phyloP scores from a whole-genome alignment of 2,888 invertebrate species.

The Cryptophagus acutangulus region DNA sequence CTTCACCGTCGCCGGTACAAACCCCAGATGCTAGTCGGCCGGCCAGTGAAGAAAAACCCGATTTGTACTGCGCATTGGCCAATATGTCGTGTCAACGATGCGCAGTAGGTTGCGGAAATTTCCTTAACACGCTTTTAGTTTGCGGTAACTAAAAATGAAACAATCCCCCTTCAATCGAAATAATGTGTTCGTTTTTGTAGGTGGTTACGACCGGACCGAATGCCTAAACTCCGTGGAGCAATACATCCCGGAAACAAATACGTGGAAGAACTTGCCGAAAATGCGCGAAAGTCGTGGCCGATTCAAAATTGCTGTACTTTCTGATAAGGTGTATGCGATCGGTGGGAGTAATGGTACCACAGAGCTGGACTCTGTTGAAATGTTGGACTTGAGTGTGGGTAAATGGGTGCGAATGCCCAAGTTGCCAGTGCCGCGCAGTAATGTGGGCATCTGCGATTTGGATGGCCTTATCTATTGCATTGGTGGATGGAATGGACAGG shows the following conservation, averaged over 20 bases:
- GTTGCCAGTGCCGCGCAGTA: constrained; percentile 61
- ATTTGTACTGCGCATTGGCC: constrained; percentile 55
- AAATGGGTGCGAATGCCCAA: constrained; percentile 49
- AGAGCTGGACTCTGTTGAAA: constrained; percentile 71
- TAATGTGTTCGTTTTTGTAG: constrained; percentile 47
- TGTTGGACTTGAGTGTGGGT: constrained; percentile 51
- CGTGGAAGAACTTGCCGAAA: constrained; percentile 62
- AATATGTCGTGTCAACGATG: constrained; percentile 66
- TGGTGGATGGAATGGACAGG: constrained; percentile 73
- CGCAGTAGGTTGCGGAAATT: constrained; percentile 69
- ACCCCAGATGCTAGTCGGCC: constrained; percentile 44
- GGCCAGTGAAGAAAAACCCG: constrained; percentile 52
- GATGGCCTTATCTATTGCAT: constrained; percentile 66
- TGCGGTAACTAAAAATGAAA: constrained; percentile 69
- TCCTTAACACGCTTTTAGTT: constrained; percentile 66
- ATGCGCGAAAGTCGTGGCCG: constrained; percentile 75
- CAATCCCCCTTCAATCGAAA: constrained; percentile 2
- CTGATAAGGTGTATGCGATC: constrained; percentile 66
- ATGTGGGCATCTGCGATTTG: constrained; percentile 64
- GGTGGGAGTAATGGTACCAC: constrained; percentile 81
- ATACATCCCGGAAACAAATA: constrained; percentile 65
- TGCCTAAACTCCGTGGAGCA: constrained; percentile 72
- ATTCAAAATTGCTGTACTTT: constrained; percentile 68
- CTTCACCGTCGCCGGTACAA: constrained; percentile 46
- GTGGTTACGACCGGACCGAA: constrained; percentile 80